Base-by-base conservation (phyloP, 2,113 vertebrate species). In the Mesoclemmys tuberculata region DNA sequence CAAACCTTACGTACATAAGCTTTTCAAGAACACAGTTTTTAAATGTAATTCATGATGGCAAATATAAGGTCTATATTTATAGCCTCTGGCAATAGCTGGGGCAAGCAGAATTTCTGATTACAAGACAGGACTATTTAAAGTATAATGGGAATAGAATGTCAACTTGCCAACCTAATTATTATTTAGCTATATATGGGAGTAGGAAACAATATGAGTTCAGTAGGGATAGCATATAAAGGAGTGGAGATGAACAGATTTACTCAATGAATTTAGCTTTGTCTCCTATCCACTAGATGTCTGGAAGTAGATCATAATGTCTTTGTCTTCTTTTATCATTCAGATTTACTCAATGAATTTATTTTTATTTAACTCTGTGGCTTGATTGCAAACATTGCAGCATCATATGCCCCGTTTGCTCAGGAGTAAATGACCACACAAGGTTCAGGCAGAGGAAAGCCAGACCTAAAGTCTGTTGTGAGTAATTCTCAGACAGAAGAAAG, bases 1-100 rank as follows among this genome's bases (percentile, higher is more conserved):
- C 90, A 58, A 95, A 90, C 46, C 56, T 92, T 82, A 44, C 18
- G 26, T 49, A 38, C 1, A 3, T 46, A 56, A 1, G 22, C 35
- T 94, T 84, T 90, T 92, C 82, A 93, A 68, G 35, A 54, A 22
- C 78, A 13, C 10, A 61, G 81, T 54, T 96, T 94, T 89, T 56
- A 94, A 89, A 27, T 68, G 48, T 41, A 41, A 2, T 84, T 90
- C 68, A 75, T 87, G 68, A 88, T 12, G 18, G 75, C 22, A 84
- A 92, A 54, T 88, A 3, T 55, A 91, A 92, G 24, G 3, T 2
- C 3, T 58, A 1, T 87, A 27, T 48, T 75, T 88, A 80, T 68
- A 91, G 78, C 89, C 54, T 58, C 29, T 80, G 55, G 44, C 4
- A 94, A 71, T 48, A 87, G 79, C 86, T 46, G 7, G 2, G 3